Percentiles rank a stretch among this genome's conserved stretches.
These are phyloP conservation scores for Tinea trinotella DNA, from an alignment of 2,888 invertebrate genomes.

Conservation along the genomic window DNA sequence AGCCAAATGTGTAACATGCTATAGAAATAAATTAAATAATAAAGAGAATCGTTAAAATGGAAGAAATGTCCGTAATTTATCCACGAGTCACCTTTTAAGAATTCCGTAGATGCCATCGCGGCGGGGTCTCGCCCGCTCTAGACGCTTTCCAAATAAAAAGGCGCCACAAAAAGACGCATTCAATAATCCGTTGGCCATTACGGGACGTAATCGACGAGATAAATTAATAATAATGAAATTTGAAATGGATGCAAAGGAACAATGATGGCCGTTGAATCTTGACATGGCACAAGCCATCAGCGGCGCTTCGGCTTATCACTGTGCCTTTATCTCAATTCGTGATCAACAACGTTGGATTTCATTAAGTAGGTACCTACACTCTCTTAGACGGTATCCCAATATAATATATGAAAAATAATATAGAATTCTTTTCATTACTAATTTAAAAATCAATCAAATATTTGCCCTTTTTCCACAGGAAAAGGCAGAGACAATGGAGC, in stretches of 20 bases:
- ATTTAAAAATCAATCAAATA: too few relatives aligned
- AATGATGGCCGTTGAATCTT: slow-evolving; percentile 9
- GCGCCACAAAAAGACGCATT: slow-evolving; percentile 71
- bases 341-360: slow-evolving; percentile 1
- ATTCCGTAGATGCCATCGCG: slow-evolving; percentile 67
- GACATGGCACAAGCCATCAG: slow-evolving; percentile 13
- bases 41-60: slow-evolving; percentile 71
- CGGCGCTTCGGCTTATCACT: slow-evolving; percentile 7
- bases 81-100: slow-evolving; percentile 70
- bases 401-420: too few relatives aligned
- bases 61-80: slow-evolving; percentile 71
- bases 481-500: too few relatives aligned
- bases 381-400: too few relatives aligned
- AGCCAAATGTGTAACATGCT: slow-evolving; percentile 70
- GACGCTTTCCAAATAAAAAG: slow-evolving; percentile 66
- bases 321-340: not conserved
- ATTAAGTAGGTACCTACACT: too few relatives aligned
- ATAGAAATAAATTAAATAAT: slow-evolving; percentile 73
- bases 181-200: slow-evolving; percentile 68
- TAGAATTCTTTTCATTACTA: too few relatives aligned
- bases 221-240: slow-evolving; percentile 66
- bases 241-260: slow-evolving; percentile 26
- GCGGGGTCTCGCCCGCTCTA: slow-evolving; percentile 63
- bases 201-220: slow-evolving; percentile 66
- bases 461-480: too few relatives aligned